phyloP scores from a whole-genome alignment of 2,797 vertebrate species.

The Megaceryle alcyon region DNA sequence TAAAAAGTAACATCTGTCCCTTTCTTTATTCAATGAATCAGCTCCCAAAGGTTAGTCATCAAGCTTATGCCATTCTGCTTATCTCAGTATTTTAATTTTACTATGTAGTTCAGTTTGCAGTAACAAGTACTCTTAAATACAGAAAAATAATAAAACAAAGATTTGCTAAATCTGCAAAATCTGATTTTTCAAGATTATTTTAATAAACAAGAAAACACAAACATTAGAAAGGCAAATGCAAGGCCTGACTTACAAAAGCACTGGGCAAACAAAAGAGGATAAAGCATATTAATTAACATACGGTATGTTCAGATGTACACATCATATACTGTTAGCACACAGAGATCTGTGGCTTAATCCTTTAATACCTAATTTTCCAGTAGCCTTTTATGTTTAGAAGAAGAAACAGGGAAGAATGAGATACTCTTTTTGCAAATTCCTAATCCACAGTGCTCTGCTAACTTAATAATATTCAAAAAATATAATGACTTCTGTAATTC shows the following conservation, averaged over 20 bases:
- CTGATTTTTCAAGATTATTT: background rate
- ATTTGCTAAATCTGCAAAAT: background rate
- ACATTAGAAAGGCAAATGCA: background rate
- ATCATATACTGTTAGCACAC: background rate
- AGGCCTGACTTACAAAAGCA: background rate
- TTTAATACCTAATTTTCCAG: background rate
- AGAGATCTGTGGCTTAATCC: background rate
- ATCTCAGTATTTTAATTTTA: constrained; percentile 68
- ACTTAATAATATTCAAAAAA: background rate
- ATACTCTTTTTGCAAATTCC: background rate
- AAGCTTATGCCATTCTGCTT: constrained; percentile 66
- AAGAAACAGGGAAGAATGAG: background rate
- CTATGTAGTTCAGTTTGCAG: constrained; percentile 50
- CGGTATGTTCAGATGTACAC: background rate
- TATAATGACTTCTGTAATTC: accelerated
- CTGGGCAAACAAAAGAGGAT: background rate
- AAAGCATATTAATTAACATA: background rate
- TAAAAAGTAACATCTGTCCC: constrained; percentile 44
- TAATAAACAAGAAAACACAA: background rate
- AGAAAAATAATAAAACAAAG: constrained; percentile 13
- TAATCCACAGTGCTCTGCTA: background rate
- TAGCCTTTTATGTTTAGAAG: background rate
- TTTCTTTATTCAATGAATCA: constrained; percentile 52
- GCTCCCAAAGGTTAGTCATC: constrained; percentile 67
- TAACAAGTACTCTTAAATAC: constrained; percentile 52